These are phyloP conservation scores for Rissa tridactyla DNA, from an alignment of 2,113 vertebrate genomes.

Conservation along the genomic window DNA sequence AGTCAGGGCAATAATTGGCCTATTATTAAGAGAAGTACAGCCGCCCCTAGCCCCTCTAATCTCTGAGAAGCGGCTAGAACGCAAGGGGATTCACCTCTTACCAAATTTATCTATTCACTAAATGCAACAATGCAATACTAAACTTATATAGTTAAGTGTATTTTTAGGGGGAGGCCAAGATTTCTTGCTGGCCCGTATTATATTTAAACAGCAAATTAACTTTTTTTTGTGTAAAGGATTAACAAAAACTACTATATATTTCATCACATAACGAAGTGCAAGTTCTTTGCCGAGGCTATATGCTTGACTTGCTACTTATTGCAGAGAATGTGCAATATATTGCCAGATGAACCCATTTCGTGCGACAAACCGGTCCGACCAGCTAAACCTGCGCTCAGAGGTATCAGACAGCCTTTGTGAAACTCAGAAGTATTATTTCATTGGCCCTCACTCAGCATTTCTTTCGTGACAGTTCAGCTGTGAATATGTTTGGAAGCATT, in stretches of 20 bases:
- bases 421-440: conserved; percentile 36
- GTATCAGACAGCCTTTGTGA: conserved; percentile 8
- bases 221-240: not conserved
- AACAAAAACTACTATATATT: conserved; percentile 27
- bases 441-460: conserved; percentile 5
- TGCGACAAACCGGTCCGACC: conserved; percentile 19
- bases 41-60: too few species aligned
- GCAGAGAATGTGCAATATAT: not conserved
- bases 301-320: conserved; percentile 11
- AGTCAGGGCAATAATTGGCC: too few species aligned
- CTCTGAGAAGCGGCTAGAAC: too few species aligned
- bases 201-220: not conserved
- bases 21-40: too few species aligned
- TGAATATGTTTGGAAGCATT: not conserved
- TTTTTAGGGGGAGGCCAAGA: not conserved
- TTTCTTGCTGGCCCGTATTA: not conserved
- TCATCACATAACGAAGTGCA: not conserved
- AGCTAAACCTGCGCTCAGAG: conserved; percentile 30
- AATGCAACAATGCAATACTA: not conserved
- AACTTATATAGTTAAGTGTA: not conserved
- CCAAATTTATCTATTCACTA: too few species aligned
- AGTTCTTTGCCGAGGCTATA: conserved; percentile 23
- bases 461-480: not conserved
- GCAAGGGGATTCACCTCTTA: not conserved
- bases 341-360: conserved; percentile 22